Evolutionary conservation across 1,140 invertebrate species (phyloP).

Genomic region (Apocrypta bakeri): DNA sequence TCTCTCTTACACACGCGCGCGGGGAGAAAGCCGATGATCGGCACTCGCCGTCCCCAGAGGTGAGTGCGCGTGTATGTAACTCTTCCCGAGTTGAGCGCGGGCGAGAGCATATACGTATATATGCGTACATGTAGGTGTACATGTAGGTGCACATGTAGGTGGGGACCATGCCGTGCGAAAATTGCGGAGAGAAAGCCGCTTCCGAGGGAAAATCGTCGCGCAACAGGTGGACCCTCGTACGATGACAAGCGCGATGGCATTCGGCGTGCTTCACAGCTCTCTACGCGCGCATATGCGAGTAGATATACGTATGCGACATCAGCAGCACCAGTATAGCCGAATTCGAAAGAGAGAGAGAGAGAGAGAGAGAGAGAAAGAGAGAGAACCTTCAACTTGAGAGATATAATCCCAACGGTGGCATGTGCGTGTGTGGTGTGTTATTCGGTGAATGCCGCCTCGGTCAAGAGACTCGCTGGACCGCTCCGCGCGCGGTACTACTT

Average conservation of each 20-base stretch:
- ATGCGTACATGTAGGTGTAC: background rate
- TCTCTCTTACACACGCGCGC: background rate
- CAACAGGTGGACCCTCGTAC: background rate
- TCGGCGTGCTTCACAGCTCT: too few relatives aligned
- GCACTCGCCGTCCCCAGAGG: background rate
- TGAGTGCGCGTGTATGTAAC: background rate
- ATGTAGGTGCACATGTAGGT: too few relatives aligned
- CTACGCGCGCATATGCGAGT: too few relatives aligned
- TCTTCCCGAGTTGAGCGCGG: background rate
- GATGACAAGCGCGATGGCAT: too few relatives aligned
- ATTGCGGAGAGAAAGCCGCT: background rate
- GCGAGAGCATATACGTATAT: too few relatives aligned
- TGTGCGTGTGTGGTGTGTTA: background rate
- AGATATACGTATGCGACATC: too few relatives aligned
- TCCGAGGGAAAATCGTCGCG: too few relatives aligned
- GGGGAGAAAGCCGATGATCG: conserved; percentile 1
- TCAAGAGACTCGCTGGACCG: conserved; percentile 38
- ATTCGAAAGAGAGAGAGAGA: too few relatives aligned
- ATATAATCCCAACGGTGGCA: background rate
- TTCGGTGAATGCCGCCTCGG: conserved; percentile 32
- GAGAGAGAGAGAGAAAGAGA: background rate
- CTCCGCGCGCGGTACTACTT: conserved; percentile 2
- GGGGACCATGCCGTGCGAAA: background rate
- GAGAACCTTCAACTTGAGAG: background rate
- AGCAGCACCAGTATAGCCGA: too few relatives aligned